Percentiles rank a stretch among this genome's conserved stretches.
phyloP scores from a whole-genome alignment of 2,888 invertebrate species.

The Callimorpha dominula region DNA sequence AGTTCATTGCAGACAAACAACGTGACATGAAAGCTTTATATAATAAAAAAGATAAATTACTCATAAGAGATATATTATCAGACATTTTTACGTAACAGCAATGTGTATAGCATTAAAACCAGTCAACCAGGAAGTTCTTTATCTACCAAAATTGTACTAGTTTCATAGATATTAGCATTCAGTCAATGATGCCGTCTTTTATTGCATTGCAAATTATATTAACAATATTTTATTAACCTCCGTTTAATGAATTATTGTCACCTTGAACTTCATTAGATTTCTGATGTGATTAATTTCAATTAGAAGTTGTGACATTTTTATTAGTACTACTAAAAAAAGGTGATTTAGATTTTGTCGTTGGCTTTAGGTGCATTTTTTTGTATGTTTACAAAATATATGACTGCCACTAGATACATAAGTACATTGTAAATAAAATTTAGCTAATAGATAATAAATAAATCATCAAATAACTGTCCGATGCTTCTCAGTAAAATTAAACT shows the following conservation, averaged over 20 bases:
- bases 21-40: too few species aligned
- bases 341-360: too few species aligned
- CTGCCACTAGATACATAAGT: too few species aligned
- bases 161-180: constrained; percentile 24
- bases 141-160: constrained; percentile 26
- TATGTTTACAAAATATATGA: too few species aligned
- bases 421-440: too few species aligned
- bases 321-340: not conserved
- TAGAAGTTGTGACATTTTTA: constrained; percentile 7
- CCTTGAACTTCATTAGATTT: constrained; percentile 23
- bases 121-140: constrained; percentile 47
- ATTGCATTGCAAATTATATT: constrained; percentile 11
- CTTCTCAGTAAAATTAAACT: too few species aligned
- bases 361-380: too few species aligned
- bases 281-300: not conserved
- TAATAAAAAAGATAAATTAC: not conserved
- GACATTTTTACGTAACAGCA: constrained; percentile 36
- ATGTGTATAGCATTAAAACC: constrained; percentile 20
- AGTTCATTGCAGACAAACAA: too few species aligned
- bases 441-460: too few species aligned
- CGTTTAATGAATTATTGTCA: constrained; percentile 20
- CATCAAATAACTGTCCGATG: too few species aligned
- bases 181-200: constrained; percentile 27
- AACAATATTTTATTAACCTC: constrained; percentile 9
- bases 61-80: constrained; percentile 17